Base-by-base conservation (phyloP, 2,888 invertebrate genomes). In the Caenorhabditis sp. region DNA sequence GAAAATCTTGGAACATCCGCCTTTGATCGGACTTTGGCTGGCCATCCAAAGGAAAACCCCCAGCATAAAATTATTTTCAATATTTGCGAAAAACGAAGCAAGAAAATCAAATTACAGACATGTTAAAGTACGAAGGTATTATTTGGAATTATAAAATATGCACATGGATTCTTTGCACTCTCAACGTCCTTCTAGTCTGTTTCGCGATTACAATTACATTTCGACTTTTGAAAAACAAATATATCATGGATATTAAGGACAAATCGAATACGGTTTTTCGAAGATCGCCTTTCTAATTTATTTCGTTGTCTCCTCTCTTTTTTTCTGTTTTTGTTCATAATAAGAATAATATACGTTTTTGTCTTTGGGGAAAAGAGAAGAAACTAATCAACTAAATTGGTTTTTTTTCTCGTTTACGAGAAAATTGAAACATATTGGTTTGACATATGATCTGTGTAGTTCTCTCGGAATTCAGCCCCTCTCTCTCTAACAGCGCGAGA, bases 171-270 rank as follows among this genome's bases (percentile, higher is more conserved):
- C 51, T 74, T 0, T 74, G 74, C 58, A 6, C 50, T n/a, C 8
- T 67, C 3, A 74, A 74, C 57, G 62, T 74, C 2, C 37, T 67
- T 23, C 57, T 66, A 19, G 62, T 66, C 0, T n/a, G 66, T 19
- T 10, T 69, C 4, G 53, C 62, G 14, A 50, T 74, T 54, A 17
- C 63, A 5, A 27, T 68, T 17, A 65, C 62, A n/a, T 64, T 69
- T 58, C 61, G 74, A 51, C 24, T 66, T 12, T 27, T 74, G 2
- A 69, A 74, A 58, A 74, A 74, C 50, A 69, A 74, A 49, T 74
- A 74, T 58, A 62, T 66, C 8, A 74, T 74, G 74, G 69, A 74
- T 64, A 69, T 74, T 12, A 74, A 74, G 61, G 69, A 74, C 62
- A 66, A 58, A 27, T 50, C 61, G 21, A 69, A 60, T 23, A 62